Conservation (phyloP, 1,140 invertebrate genomes). For the Colletes gigas region DNA sequence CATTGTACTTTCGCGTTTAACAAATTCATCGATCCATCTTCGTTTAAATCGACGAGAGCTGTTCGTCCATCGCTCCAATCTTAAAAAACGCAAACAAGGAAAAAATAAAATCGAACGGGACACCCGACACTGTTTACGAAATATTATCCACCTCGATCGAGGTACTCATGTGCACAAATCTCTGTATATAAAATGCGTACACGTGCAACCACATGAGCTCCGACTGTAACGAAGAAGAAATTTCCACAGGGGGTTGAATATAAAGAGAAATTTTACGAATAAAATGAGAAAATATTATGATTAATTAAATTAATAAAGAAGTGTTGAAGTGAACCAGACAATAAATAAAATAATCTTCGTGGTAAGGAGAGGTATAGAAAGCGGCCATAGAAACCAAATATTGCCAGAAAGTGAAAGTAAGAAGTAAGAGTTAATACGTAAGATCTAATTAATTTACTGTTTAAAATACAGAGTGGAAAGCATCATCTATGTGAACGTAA, state of each 20-base stretch:
- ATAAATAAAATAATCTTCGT: too few species aligned
- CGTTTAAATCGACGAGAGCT: slow-evolving; percentile 9
- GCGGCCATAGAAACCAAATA: too few species aligned
- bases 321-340: too few species aligned
- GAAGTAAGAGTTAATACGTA: too few species aligned
- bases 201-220: slow-evolving; percentile 8
- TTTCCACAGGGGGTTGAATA: not conserved
- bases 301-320: too few species aligned
- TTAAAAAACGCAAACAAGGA: slow-evolving; percentile 9
- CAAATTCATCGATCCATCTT: slow-evolving; percentile 2
- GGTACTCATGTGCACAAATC: slow-evolving; percentile 26
- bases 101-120: slow-evolving; percentile 38
- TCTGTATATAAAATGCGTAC: slow-evolving; percentile 28
- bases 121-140: slow-evolving; percentile 50
- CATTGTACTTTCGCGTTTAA: not conserved
- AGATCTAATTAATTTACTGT: too few species aligned
- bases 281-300: not conserved
- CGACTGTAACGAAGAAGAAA: slow-evolving; percentile 5
- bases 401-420: too few species aligned
- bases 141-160: slow-evolving; percentile 40
- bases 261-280: not conserved
- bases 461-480: too few species aligned
- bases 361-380: too few species aligned
- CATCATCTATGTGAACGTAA: too few species aligned
- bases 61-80: not conserved